Conservation (phyloP, 2,113 vertebrate species). For the Todiramphus saurophagus region DNA sequence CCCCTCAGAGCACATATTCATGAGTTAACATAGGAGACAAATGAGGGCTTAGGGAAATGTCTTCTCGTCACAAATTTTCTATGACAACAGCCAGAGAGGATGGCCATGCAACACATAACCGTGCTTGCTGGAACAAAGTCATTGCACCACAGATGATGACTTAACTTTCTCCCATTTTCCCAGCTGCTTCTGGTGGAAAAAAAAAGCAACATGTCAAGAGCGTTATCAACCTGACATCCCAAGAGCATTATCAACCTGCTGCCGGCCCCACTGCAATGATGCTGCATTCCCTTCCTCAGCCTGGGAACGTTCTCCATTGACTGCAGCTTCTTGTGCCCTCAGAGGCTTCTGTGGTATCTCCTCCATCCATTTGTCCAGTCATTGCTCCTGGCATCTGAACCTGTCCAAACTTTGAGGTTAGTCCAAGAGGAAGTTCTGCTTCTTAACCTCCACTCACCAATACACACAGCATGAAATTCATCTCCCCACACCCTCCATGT, state of each 20-base stretch:
- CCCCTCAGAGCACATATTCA: neutral
- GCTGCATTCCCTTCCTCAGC: neutral
- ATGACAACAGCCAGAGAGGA: neutral
- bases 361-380: neutral
- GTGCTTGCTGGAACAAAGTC: neutral
- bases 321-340: neutral
- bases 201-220: neutral
- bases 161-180: neutral
- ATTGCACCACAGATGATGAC: neutral
- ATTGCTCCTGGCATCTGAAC: neutral
- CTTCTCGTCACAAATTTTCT: neutral
- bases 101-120: accelerated
- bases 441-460: neutral
- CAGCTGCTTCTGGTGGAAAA: neutral
- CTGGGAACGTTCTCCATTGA: accelerated
- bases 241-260: neutral
- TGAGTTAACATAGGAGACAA: neutral
- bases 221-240: too few relatives aligned
- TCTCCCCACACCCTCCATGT: neutral
- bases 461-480: neutral
- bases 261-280: accelerated
- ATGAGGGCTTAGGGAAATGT: neutral
- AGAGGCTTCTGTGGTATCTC: neutral
- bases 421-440: neutral
- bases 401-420: accelerated